Percentiles rank a stretch among this genome's conserved stretches.
phyloP scores from a whole-genome alignment of 92 coral and sea anemone species.

The Siderastrea siderea region DNA sequence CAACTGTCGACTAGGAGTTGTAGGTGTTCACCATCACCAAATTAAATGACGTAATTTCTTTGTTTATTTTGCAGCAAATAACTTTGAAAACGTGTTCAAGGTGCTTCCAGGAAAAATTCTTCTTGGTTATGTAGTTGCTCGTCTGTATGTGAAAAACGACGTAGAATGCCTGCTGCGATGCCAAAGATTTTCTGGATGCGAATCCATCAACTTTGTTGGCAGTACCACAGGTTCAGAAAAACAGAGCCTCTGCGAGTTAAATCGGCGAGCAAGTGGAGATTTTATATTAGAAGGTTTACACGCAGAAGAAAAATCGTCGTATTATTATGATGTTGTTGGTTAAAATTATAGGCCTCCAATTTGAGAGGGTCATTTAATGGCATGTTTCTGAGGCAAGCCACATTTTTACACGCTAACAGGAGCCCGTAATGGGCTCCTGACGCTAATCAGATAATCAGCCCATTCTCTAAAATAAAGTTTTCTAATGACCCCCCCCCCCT shows the following conservation, averaged over 20 bases:
- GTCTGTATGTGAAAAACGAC: neutral
- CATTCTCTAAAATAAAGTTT: too few species aligned
- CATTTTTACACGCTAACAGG: too few species aligned
- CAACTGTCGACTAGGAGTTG: too few species aligned
- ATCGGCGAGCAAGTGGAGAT: neutral
- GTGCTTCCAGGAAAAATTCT: constrained; percentile 11
- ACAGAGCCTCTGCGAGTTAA: constrained; percentile 12
- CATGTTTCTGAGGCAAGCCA: too few species aligned
- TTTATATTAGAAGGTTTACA: neutral
- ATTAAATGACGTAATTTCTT: neutral
- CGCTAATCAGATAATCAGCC: too few species aligned
- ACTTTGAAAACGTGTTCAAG: neutral
- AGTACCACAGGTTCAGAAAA: neutral
- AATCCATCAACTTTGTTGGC: constrained; percentile 14
- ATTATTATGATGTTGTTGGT: neutral
- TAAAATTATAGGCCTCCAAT: neutral
- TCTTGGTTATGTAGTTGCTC: constrained; percentile 1
- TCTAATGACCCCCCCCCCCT: too few species aligned
- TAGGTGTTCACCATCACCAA: neutral
- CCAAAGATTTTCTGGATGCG: constrained; percentile 32
- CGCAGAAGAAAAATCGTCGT: neutral
- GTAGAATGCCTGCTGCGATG: constrained; percentile 28
- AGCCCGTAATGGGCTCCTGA: too few species aligned
- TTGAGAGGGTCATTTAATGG: too few species aligned
- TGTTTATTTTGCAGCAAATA: constrained; percentile 2